Evolutionary conservation across 2,888 invertebrate genomes (phyloP).

Genomic region (Endotricha flammealis): DNA sequence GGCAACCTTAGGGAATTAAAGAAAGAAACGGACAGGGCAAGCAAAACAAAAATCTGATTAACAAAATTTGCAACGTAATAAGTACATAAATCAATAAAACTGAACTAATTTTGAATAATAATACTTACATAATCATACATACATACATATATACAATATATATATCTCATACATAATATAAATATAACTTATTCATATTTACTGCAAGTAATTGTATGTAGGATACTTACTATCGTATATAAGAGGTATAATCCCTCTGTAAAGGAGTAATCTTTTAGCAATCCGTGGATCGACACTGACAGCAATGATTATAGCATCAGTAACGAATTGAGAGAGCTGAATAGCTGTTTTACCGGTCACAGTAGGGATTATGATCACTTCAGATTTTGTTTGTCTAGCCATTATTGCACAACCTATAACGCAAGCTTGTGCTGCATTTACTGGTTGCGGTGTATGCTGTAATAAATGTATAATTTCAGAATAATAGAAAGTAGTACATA

Average conservation of each 20-base stretch:
- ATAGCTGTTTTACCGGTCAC: constrained; percentile 32
- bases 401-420: constrained; percentile 25
- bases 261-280: constrained; percentile 76
- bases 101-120: too few species aligned
- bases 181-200: too few species aligned
- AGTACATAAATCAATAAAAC: too few species aligned
- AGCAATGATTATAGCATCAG: constrained; percentile 25
- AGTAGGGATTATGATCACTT: constrained; percentile 28
- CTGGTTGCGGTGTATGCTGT: constrained; percentile 26
- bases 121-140: too few species aligned
- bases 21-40: too few species aligned
- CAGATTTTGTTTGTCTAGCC: constrained; percentile 20
- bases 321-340: constrained; percentile 23
- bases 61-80: too few species aligned
- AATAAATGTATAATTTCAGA: constrained; percentile 4
- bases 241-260: constrained; percentile 50
- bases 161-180: too few species aligned
- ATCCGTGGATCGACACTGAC: constrained; percentile 36
- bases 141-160: too few species aligned
- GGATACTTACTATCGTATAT: background rate
- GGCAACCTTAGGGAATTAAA: too few species aligned
- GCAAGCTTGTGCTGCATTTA: constrained; percentile 33
- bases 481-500: too few species aligned
- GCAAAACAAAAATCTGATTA: too few species aligned
- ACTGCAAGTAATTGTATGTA: background rate